Evolutionary conservation across 2,888 invertebrate genomes (phyloP), one percentile per base, ranked within the genome.

Genomic region (Mythimna pallens): DNA sequence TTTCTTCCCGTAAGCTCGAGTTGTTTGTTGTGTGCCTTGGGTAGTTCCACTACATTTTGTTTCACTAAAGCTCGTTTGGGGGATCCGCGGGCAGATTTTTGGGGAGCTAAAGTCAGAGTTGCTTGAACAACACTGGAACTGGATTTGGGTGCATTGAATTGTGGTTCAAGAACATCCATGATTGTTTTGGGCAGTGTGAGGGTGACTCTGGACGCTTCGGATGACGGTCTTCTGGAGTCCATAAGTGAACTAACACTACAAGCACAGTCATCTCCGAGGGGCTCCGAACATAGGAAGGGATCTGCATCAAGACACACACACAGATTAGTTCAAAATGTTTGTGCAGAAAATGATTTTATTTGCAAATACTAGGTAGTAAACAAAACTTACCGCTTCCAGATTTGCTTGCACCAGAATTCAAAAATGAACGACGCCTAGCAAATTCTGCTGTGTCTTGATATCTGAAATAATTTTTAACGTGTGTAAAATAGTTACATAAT

Each of bases 361-460:
- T 36, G 25, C 8, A 52, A 52, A 52, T 59, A 9, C 6, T 47
- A 20, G 17, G 47, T 47, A 17, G 10, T 25, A n/a, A 22, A 52
- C 0, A 7, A 57, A 75, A 89, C 94, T 92, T 89, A 97, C 97
- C 98, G 87, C 98, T 98, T 80, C 98, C 98, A 84, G 97, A 95
- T 93, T 97, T 97, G 82, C 94, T 95, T 20, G 95, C 93, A 82
- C 90, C 93, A 12, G 96, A 93, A 89, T 92, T 94, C 68, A 96
- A 91, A 85, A 97, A 97, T 30, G 97, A 97, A 22, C 98, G 97
- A 65, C 98, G 96, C 76, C 98, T 96, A 34, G 97, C 97, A 92
- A 97, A 98, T 89, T 98, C 98, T 17, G 97, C 97, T 0, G 97
- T 97, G 87, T 98, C 97, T 92, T 98, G 97, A 93, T 98, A 99